A percentile compares a stretch with the other conserved stretches of the same genome.
Conservation (phyloP, 2,113 vertebrate species). For the Notiomystis cincta region DNA sequence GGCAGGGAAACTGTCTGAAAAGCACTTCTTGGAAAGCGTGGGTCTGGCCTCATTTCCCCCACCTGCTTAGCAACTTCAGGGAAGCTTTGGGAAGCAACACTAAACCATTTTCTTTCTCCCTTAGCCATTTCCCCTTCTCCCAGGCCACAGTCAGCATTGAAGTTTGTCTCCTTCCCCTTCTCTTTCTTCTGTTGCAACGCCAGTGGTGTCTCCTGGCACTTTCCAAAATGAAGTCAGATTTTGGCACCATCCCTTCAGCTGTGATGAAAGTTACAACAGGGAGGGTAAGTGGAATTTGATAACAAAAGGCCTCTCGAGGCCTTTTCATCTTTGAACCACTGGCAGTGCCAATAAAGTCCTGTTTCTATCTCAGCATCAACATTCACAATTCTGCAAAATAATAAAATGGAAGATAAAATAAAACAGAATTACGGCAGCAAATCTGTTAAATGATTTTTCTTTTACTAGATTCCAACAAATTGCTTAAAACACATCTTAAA, state of each 20-base stretch:
- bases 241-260: conserved; percentile 25
- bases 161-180: neutral
- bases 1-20: neutral
- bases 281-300: conserved; percentile 58
- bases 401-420: conserved; percentile 33
- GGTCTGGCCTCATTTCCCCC: neutral
- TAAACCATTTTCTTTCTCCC: neutral
- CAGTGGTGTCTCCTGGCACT: conserved; percentile 28
- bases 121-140: neutral
- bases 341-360: neutral
- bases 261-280: conserved; percentile 40
- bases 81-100: neutral
- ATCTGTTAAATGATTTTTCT: neutral
- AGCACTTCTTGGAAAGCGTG: neutral
- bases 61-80: conserved; percentile 24
- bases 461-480: conserved; percentile 16
- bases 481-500: neutral
- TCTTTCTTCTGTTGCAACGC: conserved; percentile 25
- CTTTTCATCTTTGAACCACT: conserved; percentile 55
- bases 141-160: neutral
- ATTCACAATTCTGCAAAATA: neutral
- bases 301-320: conserved; percentile 24
- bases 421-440: neutral
- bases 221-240: conserved; percentile 6
- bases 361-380: conserved; percentile 7